A percentile compares a stretch with the other conserved stretches of the same genome.
Evolutionary conservation across 2,888 invertebrate species (phyloP).

Genomic region (Dolomedes plantarius): DNA sequence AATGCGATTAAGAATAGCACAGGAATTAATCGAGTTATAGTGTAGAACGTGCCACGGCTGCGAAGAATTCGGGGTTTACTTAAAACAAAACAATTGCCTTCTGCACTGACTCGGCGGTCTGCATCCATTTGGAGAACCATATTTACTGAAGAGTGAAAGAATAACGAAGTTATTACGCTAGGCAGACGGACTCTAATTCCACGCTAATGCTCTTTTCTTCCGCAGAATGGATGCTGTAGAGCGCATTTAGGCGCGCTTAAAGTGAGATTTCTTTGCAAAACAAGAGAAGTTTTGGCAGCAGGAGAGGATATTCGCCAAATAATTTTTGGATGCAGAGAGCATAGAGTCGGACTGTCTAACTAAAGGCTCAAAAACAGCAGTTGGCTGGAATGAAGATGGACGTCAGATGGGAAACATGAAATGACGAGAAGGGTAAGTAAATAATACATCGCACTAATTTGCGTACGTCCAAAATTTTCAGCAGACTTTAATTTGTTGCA

Average conservation of each 20-base stretch:
- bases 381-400: too few species aligned
- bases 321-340: slow-evolving; percentile 1
- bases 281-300: neutral
- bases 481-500: too few species aligned
- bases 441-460: too few species aligned
- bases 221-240: neutral
- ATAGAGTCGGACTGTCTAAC: neutral
- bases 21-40: slow-evolving; percentile 67
- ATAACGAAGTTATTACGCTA: slow-evolving; percentile 46
- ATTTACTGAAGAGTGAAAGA: slow-evolving; percentile 10
- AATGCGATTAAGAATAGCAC: slow-evolving; percentile 60
- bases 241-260: slow-evolving; percentile 5
- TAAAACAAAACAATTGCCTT: slow-evolving; percentile 44
- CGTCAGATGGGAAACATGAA: too few species aligned
- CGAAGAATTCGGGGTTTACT: slow-evolving; percentile 30
- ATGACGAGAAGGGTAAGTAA: too few species aligned
- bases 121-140: slow-evolving; percentile 14
- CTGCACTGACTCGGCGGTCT: slow-evolving; percentile 6
- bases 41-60: slow-evolving; percentile 27
- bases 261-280: slow-evolving; percentile 17
- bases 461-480: too few species aligned
- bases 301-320: neutral
- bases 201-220: slow-evolving; percentile 14
- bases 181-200: slow-evolving; percentile 45
- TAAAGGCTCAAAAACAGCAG: too few species aligned